These are phyloP conservation scores for Sebastes hopkinsi DNA, from an alignment of 2,797 vertebrate species.

Conservation along the genomic window DNA sequence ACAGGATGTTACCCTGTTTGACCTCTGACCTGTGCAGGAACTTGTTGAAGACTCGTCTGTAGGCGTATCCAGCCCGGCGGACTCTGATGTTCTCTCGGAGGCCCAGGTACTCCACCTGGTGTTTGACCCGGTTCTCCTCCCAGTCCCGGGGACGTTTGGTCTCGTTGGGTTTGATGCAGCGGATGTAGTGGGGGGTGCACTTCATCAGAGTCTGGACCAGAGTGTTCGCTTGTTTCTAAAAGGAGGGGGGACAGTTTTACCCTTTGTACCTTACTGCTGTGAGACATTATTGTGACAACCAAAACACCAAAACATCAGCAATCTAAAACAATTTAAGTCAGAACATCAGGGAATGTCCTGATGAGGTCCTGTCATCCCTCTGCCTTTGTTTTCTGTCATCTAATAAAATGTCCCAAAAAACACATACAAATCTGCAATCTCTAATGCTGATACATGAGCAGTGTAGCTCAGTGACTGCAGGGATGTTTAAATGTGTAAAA, in stretches of 20 bases:
- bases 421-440: no score
- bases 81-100: slow-evolving; percentile 88
- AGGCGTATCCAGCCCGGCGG: slow-evolving; percentile 86
- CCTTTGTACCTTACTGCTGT: neutral
- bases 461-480: no score
- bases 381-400: no score
- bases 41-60: slow-evolving; percentile 83
- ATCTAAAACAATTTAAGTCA: neutral
- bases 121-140: slow-evolving; percentile 86
- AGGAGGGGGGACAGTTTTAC: neutral
- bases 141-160: slow-evolving; percentile 86
- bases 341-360: neutral
- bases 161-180: slow-evolving; percentile 90
- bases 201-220: slow-evolving; percentile 87
- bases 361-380: neutral
- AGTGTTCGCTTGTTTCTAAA: slow-evolving; percentile 87
- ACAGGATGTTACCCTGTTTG: neutral
- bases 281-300: neutral
- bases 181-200: slow-evolving; percentile 89
- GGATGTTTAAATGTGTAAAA: no score
- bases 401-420: no score
- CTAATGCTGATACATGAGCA: no score
- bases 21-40: slow-evolving; percentile 84
- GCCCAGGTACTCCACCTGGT: slow-evolving; percentile 89
- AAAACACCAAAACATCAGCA: neutral